Evolutionary conservation across 2,888 invertebrate genomes (phyloP).

Genomic region (Theretra japonica): DNA sequence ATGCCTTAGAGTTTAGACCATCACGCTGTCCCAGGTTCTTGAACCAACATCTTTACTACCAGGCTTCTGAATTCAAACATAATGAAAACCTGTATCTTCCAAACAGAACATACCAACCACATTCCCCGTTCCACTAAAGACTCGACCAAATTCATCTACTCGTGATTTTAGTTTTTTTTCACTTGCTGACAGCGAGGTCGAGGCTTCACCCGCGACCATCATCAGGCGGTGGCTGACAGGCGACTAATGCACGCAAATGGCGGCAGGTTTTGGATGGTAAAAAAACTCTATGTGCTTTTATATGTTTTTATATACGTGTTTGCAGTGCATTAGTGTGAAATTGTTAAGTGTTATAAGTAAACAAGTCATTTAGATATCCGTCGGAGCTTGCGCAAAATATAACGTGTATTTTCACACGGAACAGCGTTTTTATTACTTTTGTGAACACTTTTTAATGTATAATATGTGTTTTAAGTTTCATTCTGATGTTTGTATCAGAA

Average conservation of each 20-base stretch:
- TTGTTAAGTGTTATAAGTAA: conserved; percentile 17
- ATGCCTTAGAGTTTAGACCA: too few species aligned
- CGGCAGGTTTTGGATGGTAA: conserved; percentile 35
- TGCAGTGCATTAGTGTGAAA: conserved; percentile 24
- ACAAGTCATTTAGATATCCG: conserved; percentile 12
- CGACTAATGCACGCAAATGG: conserved; percentile 70
- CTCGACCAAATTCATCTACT: background rate
- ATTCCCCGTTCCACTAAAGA: background rate
- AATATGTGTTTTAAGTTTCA: background rate
- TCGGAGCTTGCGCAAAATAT: background rate
- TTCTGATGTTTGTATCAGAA: background rate
- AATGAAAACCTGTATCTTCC: too few species aligned
- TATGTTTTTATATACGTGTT: conserved; percentile 10
- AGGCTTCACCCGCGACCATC: conserved; percentile 56
- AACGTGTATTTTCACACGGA: background rate
- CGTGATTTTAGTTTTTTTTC: conserved; percentile 34
- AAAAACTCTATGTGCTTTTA: conserved; percentile 23
- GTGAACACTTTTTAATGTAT: background rate
- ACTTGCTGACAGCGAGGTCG: conserved; percentile 63
- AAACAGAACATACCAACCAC: too few species aligned
- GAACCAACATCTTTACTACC: background rate
- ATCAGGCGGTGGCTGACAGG: conserved; percentile 63
- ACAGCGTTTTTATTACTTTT: conserved; percentile 6
- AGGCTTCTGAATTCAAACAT: background rate
- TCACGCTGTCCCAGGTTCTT: background rate